Base-by-base conservation (phyloP, 2,797 vertebrate species). In the Sciurus vulgaris region DNA sequence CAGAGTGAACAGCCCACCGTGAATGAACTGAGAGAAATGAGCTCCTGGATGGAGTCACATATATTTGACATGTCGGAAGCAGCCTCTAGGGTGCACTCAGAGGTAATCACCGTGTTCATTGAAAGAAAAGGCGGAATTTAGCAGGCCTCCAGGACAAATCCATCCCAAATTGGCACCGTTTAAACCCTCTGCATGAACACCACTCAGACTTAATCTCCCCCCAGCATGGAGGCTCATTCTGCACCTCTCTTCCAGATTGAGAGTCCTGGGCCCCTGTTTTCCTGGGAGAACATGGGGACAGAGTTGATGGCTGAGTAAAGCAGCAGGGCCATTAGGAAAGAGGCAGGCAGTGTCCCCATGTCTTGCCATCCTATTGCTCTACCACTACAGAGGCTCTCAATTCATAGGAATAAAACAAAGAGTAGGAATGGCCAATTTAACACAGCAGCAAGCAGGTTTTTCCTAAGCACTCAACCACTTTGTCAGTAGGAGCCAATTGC, bases 391-490 rank as follows among this genome's bases (percentile, higher is more conserved):
- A 24, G 83, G 33, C 81, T 94, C 69, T 65, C 67, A 33, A 14
- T 85, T 79, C 47, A 93, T 10, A 92, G n/a, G 59, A 93, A 91
- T 93, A 67, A 95, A 96, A 74, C 73, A 97, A 94, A 54, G 47
- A 61, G 41, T 63, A 20, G 14, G 67, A 86, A 69, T 17, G 72
- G 24, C 2, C 95, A 82, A 84, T 97, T 97, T 97, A 98, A 91
- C 96, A 85, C 74, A 98, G 97, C 96, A 74, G 97, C 96, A 96
- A 87, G 86, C 41, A 77, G 83, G 49, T 51, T 65, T 89, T 97
- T 97, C 91, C 89, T 89, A 96, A 76, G 77, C 76, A 81, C 30
- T 35, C 10, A n/a, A 69, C 41, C 76, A 96, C 67, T 95, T 93
- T 61, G 83, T 86, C 49, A 49, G 77, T 76, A 51, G 54, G 88